Conservation (phyloP, 2,888 invertebrate species). For the Plutella xylostella region DNA sequence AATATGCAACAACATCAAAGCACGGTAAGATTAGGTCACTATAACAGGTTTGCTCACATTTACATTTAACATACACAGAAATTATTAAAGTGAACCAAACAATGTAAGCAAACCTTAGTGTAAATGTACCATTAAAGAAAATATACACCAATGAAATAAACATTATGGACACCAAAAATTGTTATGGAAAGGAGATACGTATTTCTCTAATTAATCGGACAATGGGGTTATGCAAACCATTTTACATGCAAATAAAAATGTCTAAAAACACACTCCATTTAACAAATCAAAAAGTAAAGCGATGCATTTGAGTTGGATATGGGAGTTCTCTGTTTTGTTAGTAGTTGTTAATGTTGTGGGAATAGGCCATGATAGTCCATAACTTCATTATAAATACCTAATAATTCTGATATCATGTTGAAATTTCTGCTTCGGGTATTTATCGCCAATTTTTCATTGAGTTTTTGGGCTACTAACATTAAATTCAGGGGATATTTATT, state of each 20-base stretch:
- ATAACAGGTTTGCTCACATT: conserved; percentile 16
- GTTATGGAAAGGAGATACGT: conserved; percentile 29
- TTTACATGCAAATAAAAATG: conserved; percentile 58
- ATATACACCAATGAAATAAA: conserved; percentile 35
- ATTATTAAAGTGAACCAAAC: too few species aligned
- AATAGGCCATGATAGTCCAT: conserved; percentile 57
- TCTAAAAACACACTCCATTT: conserved; percentile 39
- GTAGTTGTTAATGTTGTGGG: conserved; percentile 38
- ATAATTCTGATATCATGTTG: not conserved
- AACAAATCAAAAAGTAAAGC: conserved; percentile 43
- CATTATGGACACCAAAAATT: conserved; percentile 24
- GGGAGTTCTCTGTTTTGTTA: conserved; percentile 12
- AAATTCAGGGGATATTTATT: not conserved
- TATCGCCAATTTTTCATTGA: conserved; percentile 37
- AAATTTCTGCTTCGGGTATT: too few species aligned
- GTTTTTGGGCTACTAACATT: conserved; percentile 39
- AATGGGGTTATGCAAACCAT: conserved; percentile 54
- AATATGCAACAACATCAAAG: too few species aligned
- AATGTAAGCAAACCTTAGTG: conserved; percentile 33
- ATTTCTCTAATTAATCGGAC: conserved; percentile 22
- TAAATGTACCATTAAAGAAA: too few species aligned
- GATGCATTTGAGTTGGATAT: conserved; percentile 30
- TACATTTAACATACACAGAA: conserved; percentile 1
- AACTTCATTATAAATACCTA: conserved; percentile 51
- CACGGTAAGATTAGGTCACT: too few species aligned